phyloP scores from a whole-genome alignment of 2,888 invertebrate genomes.

The Venustoraphidia nigricollis region DNA sequence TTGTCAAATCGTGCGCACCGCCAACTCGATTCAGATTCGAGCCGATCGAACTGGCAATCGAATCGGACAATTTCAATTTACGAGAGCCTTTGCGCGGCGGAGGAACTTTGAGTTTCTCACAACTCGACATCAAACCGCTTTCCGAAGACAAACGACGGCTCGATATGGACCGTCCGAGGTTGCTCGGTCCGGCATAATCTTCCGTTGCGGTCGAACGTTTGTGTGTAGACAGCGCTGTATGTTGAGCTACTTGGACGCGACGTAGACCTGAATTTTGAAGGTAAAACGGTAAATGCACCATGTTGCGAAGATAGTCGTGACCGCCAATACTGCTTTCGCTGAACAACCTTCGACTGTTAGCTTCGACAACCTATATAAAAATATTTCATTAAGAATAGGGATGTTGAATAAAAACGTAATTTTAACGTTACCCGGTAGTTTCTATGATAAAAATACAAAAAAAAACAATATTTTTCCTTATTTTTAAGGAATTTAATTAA shows the following conservation, averaged over 20 bases:
- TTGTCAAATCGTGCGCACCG: constrained; percentile 53
- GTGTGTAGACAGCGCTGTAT: constrained; percentile 46
- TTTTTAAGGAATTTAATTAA: too few relatives aligned
- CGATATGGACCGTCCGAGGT: constrained; percentile 40
- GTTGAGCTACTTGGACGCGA: constrained; percentile 75
- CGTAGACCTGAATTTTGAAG: constrained; percentile 91
- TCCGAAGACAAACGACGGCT: constrained; percentile 63
- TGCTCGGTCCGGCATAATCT: constrained; percentile 31
- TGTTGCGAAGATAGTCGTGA: constrained; percentile 84
- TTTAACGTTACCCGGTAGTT: too few relatives aligned
- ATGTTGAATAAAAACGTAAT: too few relatives aligned
- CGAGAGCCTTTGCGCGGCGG: constrained; percentile 43
- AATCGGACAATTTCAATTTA: constrained; percentile 69
- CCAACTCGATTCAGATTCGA: constrained; percentile 68
- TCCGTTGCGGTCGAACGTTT: constrained; percentile 38
- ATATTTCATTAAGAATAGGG: too few relatives aligned
- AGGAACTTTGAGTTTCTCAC: constrained; percentile 47
- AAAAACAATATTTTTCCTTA: too few relatives aligned
- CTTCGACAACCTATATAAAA: constrained; percentile 59
- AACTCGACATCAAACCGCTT: constrained; percentile 67
- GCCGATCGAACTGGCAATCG: constrained; percentile 80
- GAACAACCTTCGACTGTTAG: constrained; percentile 73
- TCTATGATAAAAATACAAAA: too few relatives aligned
- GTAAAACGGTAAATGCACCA: constrained; percentile 96
- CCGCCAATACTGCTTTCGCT: constrained; percentile 89